These are phyloP conservation scores for Leptodactylus fuscus DNA, from an alignment of 2,113 vertebrate species.

Conservation along the genomic window DNA sequence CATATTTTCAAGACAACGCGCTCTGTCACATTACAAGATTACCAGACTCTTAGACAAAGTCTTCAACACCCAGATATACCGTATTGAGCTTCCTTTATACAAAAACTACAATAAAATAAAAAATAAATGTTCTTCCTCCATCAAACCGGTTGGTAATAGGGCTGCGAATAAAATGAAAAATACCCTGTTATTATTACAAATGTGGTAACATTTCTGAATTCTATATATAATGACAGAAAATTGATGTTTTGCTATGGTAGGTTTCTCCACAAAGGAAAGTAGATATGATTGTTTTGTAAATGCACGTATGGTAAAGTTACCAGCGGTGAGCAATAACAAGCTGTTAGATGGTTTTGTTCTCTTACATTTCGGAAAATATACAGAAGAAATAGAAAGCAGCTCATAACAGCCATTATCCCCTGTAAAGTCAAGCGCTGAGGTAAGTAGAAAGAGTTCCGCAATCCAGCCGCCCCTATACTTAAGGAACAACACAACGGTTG, in stretches of 20 bases:
- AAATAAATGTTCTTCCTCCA: background rate
- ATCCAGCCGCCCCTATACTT: conserved; percentile 5
- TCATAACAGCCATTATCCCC: background rate
- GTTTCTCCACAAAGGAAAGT: background rate
- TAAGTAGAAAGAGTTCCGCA: conserved; percentile 20
- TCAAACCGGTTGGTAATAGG: background rate
- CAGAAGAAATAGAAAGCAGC: background rate
- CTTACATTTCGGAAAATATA: background rate
- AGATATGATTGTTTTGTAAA: conserved; percentile 24
- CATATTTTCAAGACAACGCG: too few species aligned
- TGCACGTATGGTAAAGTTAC: background rate
- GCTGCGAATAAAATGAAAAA: background rate
- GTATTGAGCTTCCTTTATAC: background rate
- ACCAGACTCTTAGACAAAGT: too few species aligned
- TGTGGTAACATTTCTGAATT: background rate
- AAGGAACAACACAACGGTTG: background rate
- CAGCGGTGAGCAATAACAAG: conserved; percentile 6
- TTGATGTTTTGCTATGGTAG: background rate
- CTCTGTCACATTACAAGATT: too few species aligned
- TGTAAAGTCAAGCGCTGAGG: conserved; percentile 1
- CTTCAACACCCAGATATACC: too few species aligned
- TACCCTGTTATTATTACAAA: conserved; percentile 13
- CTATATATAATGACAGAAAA: background rate
- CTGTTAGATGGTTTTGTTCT: background rate
- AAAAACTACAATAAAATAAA: background rate